Percentiles rank a stretch among this genome's conserved stretches.
Conservation (phyloP, 2,888 invertebrate genomes). For the Amphipyra berbera region DNA sequence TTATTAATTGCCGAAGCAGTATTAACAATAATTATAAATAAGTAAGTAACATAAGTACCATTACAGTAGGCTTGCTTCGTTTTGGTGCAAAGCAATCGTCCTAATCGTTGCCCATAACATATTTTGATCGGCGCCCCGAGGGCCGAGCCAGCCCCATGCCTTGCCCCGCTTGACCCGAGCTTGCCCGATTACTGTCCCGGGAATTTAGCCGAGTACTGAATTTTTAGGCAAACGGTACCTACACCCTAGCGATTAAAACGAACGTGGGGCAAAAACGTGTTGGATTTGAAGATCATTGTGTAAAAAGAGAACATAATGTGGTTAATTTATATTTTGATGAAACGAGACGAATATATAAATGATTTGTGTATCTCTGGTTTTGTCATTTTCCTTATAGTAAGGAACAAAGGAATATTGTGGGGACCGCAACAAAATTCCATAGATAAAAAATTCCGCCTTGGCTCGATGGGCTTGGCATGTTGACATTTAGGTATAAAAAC, state of each 20-base stretch:
- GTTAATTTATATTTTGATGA: background rate
- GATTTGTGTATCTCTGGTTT: background rate
- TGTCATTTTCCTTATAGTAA: slow-evolving; percentile 9
- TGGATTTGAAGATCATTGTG: background rate
- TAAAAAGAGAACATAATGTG: background rate
- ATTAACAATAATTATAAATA: slow-evolving; percentile 6
- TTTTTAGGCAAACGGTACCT: slow-evolving; percentile 18
- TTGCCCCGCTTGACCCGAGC: slow-evolving; percentile 35
- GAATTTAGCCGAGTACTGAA: slow-evolving; percentile 16
- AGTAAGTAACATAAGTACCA: too few relatives aligned
- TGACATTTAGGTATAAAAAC: background rate
- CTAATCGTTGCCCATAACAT: slow-evolving; percentile 49
- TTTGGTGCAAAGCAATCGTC: slow-evolving; percentile 44
- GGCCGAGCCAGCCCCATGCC: slow-evolving; percentile 1
- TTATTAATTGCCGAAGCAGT: slow-evolving; percentile 13
- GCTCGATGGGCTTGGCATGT: background rate
- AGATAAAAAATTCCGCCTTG: too few relatives aligned
- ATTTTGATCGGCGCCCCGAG: slow-evolving; percentile 36
- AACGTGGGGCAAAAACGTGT: background rate
- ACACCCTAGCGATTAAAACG: slow-evolving; percentile 26
- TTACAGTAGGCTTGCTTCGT: slow-evolving; percentile 29
- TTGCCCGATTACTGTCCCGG: slow-evolving; percentile 33
- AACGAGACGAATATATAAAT: background rate
- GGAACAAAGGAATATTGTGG: slow-evolving; percentile 14
- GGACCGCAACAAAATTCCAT: background rate